phyloP scores from a whole-genome alignment of 2,797 vertebrate species.

The Enteromius thamalakanensis region DNA sequence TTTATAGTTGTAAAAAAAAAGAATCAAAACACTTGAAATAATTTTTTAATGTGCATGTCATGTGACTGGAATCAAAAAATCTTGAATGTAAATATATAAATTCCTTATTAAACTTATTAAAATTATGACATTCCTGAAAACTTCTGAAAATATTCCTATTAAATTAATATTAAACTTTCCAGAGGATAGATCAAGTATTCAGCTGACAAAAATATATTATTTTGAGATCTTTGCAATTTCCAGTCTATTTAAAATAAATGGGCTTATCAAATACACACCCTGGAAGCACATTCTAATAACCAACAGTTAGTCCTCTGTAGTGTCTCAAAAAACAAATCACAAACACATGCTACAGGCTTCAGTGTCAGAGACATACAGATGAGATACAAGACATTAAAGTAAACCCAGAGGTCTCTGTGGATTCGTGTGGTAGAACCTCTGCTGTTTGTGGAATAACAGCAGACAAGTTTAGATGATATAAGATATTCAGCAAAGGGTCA shows the following conservation, averaged over 20 bases:
- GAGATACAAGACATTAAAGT: background rate
- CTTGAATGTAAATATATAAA: background rate
- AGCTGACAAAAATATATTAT: background rate
- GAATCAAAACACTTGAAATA: background rate
- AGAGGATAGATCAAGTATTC: background rate
- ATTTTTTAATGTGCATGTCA: background rate
- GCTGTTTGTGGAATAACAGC: slow-evolving; percentile 44
- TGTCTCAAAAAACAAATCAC: slow-evolving; percentile 7
- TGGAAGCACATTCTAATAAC: background rate
- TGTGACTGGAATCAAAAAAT: background rate
- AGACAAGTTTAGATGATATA: slow-evolving; percentile 54
- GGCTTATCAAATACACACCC: background rate
- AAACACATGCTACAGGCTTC: background rate
- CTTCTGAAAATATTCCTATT: too few relatives aligned
- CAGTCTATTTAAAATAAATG: background rate
- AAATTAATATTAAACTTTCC: background rate
- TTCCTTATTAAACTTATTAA: background rate
- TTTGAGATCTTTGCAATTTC: background rate
- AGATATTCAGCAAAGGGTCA: slow-evolving; percentile 56
- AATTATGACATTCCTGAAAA: too few relatives aligned
- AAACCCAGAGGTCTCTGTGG: slow-evolving; percentile 21
- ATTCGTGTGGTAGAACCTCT: slow-evolving; percentile 40
- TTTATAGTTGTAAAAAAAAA: background rate
- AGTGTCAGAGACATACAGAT: slow-evolving; percentile 7
- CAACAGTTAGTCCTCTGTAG: background rate